A percentile compares a stretch with the other conserved stretches of the same genome.
phyloP scores from a whole-genome alignment of 1,140 invertebrate species.

The Leguminivora glycinivorella region DNA sequence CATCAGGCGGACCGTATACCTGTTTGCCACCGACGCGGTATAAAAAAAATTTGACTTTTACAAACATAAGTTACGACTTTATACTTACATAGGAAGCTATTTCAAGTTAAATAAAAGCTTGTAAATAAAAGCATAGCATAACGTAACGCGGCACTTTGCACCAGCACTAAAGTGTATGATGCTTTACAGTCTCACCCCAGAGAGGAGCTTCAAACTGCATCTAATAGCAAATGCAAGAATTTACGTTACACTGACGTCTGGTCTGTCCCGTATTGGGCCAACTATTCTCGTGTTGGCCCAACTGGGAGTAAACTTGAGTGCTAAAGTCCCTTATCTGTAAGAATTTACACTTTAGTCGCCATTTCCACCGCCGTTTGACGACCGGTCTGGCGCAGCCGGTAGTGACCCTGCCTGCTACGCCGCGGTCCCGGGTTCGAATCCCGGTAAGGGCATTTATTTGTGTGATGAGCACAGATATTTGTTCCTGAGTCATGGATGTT shows the following conservation, averaged over 20 bases:
- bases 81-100: too few species aligned
- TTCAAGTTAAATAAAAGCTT: too few species aligned
- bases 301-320: conserved; percentile 9
- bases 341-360: neutral
- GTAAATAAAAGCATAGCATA: neutral
- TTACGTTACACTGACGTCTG: neutral
- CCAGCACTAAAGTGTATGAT: conserved; percentile 3
- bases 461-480: too few species aligned
- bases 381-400: too few species aligned
- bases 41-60: too few species aligned
- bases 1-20: too few species aligned
- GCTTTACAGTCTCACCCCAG: neutral
- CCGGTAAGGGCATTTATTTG: too few species aligned
- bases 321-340: conserved; percentile 16
- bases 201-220: conserved; percentile 1
- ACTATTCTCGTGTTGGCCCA: neutral
- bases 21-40: too few species aligned
- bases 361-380: neutral
- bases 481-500: too few species aligned
- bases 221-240: conserved; percentile 11
- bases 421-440: too few species aligned
- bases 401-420: too few species aligned
- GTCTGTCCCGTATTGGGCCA: neutral
- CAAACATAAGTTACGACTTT: too few species aligned
- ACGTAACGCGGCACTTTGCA: neutral